Percentiles rank a stretch among this genome's conserved stretches.
Conservation (phyloP, 1,140 invertebrate genomes). For the Platyscapa corneri region DNA sequence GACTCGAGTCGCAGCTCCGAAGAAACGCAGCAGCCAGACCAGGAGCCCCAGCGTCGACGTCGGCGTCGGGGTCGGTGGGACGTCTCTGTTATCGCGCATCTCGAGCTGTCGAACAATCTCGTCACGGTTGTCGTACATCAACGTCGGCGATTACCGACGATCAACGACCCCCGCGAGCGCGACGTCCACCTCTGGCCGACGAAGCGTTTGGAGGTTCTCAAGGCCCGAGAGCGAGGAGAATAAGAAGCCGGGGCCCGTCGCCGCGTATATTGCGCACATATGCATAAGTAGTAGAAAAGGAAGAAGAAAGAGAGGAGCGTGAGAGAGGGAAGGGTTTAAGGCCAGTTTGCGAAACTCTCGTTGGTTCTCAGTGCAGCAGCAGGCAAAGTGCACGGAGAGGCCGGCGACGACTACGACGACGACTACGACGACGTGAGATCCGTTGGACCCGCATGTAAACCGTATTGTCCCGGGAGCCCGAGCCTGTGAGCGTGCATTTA, state of each 20-base stretch:
- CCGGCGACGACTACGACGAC: no score
- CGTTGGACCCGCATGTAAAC: conserved; percentile 70
- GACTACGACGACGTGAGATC: conserved; percentile 65
- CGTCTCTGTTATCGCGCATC: not conserved
- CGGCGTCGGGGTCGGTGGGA: no score
- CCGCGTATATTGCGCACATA: not conserved
- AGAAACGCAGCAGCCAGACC: no score
- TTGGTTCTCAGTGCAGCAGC: conserved; percentile 46
- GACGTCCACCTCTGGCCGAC: no score
- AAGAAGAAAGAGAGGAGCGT: conserved; percentile 32
- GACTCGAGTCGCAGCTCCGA: no score
- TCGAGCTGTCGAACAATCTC: not conserved
- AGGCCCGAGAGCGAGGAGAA: not conserved
- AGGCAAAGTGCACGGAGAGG: conserved; percentile 57
- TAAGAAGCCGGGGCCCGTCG: no score
- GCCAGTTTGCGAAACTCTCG: conserved; percentile 46
- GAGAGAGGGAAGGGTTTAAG: conserved; percentile 41
- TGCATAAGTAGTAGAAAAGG: conserved; percentile 4
- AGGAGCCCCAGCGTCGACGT: no score
- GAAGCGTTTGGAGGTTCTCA: no score
- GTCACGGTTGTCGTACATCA: not conserved
- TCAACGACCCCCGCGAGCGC: not conserved
- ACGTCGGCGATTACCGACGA: not conserved
- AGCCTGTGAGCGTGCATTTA: conserved; percentile 20
- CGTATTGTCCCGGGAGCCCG: conserved; percentile 62